phyloP scores from a whole-genome alignment of 2,888 invertebrate species.

The Cryptosula pallasiana region DNA sequence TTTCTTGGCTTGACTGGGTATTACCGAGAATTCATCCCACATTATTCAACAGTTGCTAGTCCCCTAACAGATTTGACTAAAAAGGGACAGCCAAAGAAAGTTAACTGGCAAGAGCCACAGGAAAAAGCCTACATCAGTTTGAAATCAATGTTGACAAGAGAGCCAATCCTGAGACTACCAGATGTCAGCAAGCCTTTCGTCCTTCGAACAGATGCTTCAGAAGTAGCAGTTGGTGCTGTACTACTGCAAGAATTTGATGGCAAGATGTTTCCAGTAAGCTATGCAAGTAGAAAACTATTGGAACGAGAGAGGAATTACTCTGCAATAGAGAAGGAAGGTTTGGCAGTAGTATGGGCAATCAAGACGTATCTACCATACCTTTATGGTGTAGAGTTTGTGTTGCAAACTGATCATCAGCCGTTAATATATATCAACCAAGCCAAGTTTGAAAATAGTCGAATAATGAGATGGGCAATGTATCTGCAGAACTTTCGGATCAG shows the following conservation, averaged over 20 bases:
- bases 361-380: constrained; percentile 30
- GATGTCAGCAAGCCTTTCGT: constrained; percentile 30
- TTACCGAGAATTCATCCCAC: constrained; percentile 26
- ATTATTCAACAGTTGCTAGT: constrained; percentile 27
- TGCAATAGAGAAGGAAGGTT: constrained; percentile 32
- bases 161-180: constrained; percentile 31
- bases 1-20: constrained; percentile 25
- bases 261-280: constrained; percentile 32
- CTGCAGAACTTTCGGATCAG: constrained; percentile 28
- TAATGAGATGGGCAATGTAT: constrained; percentile 31
- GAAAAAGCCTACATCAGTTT: constrained; percentile 28
- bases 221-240: constrained; percentile 34
- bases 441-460: constrained; percentile 29
- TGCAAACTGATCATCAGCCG: constrained; percentile 32
- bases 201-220: constrained; percentile 33
- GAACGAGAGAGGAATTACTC: constrained; percentile 32
- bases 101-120: constrained; percentile 29
- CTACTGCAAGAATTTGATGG: constrained; percentile 31
- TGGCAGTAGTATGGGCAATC: constrained; percentile 31
- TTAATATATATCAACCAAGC: constrained; percentile 28
- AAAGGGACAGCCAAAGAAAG: constrained; percentile 28
- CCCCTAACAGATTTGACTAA: constrained; percentile 32
- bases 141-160: constrained; percentile 25
- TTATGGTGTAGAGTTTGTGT: constrained; percentile 29
- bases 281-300: constrained; percentile 32